Conservation (phyloP, 2,113 vertebrate genomes). For the Cochlearius cochlearius region DNA sequence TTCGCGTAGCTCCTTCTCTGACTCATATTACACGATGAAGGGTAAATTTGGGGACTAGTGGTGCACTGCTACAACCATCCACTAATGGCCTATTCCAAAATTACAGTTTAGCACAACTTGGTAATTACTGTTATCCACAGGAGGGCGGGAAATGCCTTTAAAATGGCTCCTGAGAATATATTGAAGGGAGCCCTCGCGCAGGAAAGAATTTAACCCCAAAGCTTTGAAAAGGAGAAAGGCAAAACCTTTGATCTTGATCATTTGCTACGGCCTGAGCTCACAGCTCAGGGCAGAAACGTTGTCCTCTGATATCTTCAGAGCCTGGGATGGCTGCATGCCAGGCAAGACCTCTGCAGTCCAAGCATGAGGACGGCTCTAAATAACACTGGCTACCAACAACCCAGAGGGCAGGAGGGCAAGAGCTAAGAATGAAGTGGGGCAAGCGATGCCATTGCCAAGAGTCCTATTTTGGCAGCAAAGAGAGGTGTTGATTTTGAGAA, state of each 20-base stretch:
- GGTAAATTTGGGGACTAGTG: neutral
- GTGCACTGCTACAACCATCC: neutral
- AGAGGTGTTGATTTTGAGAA: conserved; percentile 10
- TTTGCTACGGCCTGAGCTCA: neutral
- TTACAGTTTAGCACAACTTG: neutral
- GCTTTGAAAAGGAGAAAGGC: neutral
- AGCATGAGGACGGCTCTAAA: neutral
- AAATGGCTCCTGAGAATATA: neutral
- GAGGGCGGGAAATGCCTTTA: neutral
- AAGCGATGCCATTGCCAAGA: neutral
- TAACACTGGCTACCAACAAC: conserved; percentile 20
- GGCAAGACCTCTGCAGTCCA: conserved; percentile 4
- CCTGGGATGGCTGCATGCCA: conserved; percentile 28
- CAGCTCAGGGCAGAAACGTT: conserved; percentile 17
- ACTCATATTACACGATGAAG: neutral
- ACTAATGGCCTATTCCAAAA: neutral
- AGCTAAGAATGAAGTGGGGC: neutral
- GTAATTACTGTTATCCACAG: neutral
- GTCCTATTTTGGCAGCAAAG: neutral
- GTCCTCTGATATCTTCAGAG: conserved; percentile 23
- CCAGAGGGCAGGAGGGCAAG: conserved; percentile 12
- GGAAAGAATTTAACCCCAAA: neutral
- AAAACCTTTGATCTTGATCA: conserved; percentile 26
- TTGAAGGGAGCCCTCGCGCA: neutral
- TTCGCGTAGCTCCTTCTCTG: neutral